Evolutionary conservation across 1,140 invertebrate species (phyloP).

Genomic region (Drosophila rufa): DNA sequence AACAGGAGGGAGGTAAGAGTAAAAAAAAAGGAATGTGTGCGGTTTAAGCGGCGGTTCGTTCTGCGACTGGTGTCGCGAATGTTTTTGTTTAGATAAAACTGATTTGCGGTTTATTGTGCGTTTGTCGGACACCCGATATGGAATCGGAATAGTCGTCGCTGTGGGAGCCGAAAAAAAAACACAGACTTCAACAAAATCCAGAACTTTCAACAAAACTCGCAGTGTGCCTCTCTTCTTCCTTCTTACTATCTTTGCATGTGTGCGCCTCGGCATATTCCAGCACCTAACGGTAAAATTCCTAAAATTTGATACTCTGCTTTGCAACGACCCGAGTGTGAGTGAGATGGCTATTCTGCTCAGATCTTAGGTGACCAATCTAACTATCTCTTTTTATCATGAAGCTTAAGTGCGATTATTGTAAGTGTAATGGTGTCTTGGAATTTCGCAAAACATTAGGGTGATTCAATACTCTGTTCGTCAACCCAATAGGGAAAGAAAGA

Average conservation of each 20-base stretch:
- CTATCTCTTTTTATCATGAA: too few relatives aligned
- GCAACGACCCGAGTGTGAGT: not conserved
- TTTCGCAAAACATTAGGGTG: not conserved
- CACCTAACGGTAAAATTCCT: slow-evolving; percentile 3
- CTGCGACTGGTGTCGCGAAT: not conserved
- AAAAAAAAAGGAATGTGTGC: slow-evolving; percentile 2
- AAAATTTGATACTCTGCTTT: not conserved
- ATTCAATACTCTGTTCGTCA: not conserved
- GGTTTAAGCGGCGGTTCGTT: slow-evolving; percentile 2
- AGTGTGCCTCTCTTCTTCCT: not conserved
- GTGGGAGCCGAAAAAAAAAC: too few relatives aligned
- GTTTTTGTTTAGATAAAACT: slow-evolving; percentile 23
- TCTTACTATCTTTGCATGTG: not conserved
- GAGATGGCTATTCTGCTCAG: not conserved
- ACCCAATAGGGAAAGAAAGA: not conserved
- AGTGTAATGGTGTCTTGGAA: not conserved
- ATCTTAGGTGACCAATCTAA: too few relatives aligned
- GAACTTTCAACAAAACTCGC: slow-evolving; percentile 2
- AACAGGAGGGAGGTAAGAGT: not conserved
- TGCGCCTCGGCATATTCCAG: not conserved
- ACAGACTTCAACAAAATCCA: not conserved
- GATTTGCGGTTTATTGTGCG: slow-evolving; percentile 11
- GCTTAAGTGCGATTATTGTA: not conserved
- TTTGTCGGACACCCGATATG: slow-evolving; percentile 7
- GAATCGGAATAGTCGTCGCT: not conserved